These are phyloP conservation scores for Polymixis lichenea DNA, from an alignment of 2,888 invertebrate species.

Conservation along the genomic window DNA sequence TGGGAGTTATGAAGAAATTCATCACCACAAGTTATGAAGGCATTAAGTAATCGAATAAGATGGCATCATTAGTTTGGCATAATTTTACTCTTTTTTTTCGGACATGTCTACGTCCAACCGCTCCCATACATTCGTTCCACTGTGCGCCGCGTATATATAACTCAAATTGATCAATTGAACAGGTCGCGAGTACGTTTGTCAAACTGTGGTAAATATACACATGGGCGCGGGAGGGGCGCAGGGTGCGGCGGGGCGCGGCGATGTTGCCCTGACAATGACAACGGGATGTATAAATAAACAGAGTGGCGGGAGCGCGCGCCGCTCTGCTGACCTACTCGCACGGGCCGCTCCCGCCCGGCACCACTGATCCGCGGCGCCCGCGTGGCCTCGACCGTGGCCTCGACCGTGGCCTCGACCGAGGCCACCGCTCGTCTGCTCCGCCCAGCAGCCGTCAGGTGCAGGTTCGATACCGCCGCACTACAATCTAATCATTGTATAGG, in stretches of 20 bases:
- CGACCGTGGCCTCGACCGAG: neutral
- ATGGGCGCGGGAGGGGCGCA: neutral
- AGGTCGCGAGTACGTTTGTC: slow-evolving; percentile 24
- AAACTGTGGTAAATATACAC: slow-evolving; percentile 43
- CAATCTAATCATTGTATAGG: neutral
- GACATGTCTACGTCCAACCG: no score
- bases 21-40: no score
- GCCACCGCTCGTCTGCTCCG: neutral
- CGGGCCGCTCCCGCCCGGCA: neutral
- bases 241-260: neutral
- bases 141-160: slow-evolving; percentile 30
- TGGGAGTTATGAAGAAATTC: no score
- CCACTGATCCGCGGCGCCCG: neutral
- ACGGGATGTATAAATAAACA: slow-evolving; percentile 37
- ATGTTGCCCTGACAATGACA: slow-evolving; percentile 45
- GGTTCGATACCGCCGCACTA: neutral
- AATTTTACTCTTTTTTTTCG: no score
- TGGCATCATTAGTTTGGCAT: no score
- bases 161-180: slow-evolving; percentile 41
- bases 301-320: neutral
- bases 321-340: neutral
- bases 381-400: neutral
- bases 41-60: no score
- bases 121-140: no score
- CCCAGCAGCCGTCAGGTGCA: neutral